Evolutionary conservation across 2,113 vertebrate species (phyloP).

Genomic region (Microtus pennsylvanicus): DNA sequence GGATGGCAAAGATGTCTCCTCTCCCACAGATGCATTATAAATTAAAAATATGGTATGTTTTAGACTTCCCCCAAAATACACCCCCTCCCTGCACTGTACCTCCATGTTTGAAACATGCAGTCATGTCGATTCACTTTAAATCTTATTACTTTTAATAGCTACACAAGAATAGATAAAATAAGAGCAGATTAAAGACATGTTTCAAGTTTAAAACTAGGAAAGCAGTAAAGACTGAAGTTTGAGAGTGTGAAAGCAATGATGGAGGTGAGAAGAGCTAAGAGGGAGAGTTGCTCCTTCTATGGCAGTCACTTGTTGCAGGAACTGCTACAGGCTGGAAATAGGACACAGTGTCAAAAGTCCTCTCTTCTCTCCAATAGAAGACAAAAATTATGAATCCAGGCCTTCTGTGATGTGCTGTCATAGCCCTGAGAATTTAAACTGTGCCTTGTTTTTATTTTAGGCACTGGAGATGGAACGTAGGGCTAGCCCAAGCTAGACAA

Average conservation of each 20-base stretch:
- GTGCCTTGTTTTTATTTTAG: neutral
- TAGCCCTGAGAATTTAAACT: fast-evolving
- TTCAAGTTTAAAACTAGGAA: neutral
- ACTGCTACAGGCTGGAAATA: neutral
- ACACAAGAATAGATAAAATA: neutral
- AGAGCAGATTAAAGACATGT: neutral
- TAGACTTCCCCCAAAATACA: neutral
- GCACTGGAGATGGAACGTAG: neutral
- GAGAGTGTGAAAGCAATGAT: neutral
- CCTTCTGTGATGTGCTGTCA: neutral
- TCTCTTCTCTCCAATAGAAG: neutral
- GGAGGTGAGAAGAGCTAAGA: fast-evolving
- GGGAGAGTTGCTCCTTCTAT: neutral
- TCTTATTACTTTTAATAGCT: neutral
- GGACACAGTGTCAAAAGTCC: no score
- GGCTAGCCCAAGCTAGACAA: neutral
- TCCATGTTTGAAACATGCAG: neutral
- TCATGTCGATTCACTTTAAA: neutral
- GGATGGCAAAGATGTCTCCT: neutral
- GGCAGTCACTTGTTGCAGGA: no score
- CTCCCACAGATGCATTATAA: neutral
- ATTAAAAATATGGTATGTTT: neutral
- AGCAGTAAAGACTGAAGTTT: neutral
- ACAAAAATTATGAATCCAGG: neutral
- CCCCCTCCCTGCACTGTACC: neutral